Evolutionary conservation across 2,113 vertebrate species (phyloP), one percentile per base, ranked within the genome.

Genomic region (Ursus arctos): DNA sequence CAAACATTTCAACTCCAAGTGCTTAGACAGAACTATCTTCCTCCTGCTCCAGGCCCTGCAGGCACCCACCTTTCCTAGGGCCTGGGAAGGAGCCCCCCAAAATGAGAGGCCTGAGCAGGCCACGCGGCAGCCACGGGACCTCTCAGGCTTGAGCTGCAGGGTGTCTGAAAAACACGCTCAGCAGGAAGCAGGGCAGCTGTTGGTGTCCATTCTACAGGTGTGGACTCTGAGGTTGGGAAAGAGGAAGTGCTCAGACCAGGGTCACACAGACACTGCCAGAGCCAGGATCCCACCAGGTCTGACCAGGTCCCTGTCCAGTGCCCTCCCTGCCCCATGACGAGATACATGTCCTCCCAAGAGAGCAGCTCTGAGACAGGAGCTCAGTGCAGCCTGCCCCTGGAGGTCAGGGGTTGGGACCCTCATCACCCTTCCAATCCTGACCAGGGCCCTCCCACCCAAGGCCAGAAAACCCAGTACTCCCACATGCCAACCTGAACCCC

Each of bases 81-180:
- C 28, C 40, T 69, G 31, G 55, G 81, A 92, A 33, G 69, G n/a
- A 93, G 61, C 26, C n/a, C 4, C 21, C 47, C 15, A 28, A 65
- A 67, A 74, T 0, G 11, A 40, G 28, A 21, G 28, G 2, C 49
- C 21, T 0, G 10, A 76, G 36, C 51, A 59, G 61, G 63, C 47
- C 49, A 24, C 22, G 4, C 12, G 1, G 67, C 16, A 26, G 14
- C 19, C 77, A 26, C 0, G 0, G 43, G 13, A 53, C 28, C 40
- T 5, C 24, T 22, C 24, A 15, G 43, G 71, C 63, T 36, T 0
- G 0, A 74, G 49, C 24, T 19, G 2, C 47, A 4, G 57, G 33
- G 14, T 9, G 3, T 33, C 28, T 15, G 5, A 47, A 67, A 67
- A 67, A 59, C 33, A 36, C 0, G 36, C 22, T 40, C 9, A 9